These are phyloP conservation scores for Cephalotes varians DNA, from an alignment of 2,888 invertebrate genomes.

Conservation along the genomic window DNA sequence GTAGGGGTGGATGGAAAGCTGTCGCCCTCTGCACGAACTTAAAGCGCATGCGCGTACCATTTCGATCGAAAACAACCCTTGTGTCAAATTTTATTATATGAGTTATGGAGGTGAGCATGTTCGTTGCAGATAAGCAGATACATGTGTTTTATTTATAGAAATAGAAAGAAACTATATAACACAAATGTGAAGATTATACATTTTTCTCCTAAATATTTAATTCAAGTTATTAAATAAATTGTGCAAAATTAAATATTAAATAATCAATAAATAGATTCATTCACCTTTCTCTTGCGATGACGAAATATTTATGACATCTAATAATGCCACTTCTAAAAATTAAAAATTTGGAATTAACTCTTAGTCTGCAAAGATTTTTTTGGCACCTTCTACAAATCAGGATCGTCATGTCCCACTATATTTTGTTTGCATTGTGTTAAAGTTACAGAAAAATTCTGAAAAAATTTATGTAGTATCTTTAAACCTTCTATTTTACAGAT, in stretches of 20 bases:
- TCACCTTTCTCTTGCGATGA: no score
- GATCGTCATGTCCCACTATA: no score
- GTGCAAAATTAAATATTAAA: neutral
- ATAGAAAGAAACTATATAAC: neutral
- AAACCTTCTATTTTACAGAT: no score
- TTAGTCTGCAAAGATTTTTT: no score
- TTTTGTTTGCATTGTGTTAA: no score
- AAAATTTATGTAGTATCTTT: no score
- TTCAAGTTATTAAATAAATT: neutral
- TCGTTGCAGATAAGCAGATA: neutral
- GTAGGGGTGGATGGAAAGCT: constrained; percentile 32
- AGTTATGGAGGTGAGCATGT: constrained; percentile 33
- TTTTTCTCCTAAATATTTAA: neutral
- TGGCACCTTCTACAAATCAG: no score
- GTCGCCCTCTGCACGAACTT: constrained; percentile 72
- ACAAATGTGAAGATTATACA: neutral
- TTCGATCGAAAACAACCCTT: constrained; percentile 78
- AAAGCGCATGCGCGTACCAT: constrained; percentile 83
- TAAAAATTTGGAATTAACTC: neutral
- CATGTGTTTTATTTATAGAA: neutral
- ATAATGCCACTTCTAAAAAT: neutral
- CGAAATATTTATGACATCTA: neutral
- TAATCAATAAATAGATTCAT: neutral
- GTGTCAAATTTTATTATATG: constrained; percentile 42
- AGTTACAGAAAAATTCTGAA: no score